phyloP scores from a whole-genome alignment of 2,797 vertebrate species.

The Picus viridis region DNA sequence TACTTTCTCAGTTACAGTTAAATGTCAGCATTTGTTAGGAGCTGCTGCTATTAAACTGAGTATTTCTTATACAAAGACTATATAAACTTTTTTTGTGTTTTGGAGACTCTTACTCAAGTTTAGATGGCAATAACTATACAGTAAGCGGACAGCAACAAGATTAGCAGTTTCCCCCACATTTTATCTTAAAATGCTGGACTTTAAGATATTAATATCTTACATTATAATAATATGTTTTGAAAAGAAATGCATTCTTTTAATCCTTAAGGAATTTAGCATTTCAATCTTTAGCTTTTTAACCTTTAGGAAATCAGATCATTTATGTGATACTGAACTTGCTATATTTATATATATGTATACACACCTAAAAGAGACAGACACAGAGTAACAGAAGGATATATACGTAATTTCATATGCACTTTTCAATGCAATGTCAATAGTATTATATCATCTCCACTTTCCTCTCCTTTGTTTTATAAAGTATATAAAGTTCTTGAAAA shows the following conservation, averaged over 20 bases:
- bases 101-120: neutral
- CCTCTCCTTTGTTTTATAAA: neutral
- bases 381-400: neutral
- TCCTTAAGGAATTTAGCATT: neutral
- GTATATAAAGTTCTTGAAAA: neutral
- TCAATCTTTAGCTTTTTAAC: neutral
- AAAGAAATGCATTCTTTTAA: neutral
- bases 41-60: neutral
- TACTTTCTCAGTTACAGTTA: neutral
- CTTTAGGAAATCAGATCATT: neutral
- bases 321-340: neutral
- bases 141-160: neutral
- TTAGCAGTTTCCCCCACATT: neutral
- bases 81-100: neutral
- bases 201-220: neutral
- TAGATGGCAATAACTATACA: neutral
- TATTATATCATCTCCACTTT: neutral
- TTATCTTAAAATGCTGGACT: neutral
- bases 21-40: constrained; percentile 24
- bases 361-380: neutral
- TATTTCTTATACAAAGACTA: constrained; percentile 2
- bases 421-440: neutral
- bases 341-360: neutral
- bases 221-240: neutral
- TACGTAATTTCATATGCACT: neutral